Evolutionary conservation across 2,113 vertebrate genomes (phyloP).

Genomic region (Ascaphus truei): DNA sequence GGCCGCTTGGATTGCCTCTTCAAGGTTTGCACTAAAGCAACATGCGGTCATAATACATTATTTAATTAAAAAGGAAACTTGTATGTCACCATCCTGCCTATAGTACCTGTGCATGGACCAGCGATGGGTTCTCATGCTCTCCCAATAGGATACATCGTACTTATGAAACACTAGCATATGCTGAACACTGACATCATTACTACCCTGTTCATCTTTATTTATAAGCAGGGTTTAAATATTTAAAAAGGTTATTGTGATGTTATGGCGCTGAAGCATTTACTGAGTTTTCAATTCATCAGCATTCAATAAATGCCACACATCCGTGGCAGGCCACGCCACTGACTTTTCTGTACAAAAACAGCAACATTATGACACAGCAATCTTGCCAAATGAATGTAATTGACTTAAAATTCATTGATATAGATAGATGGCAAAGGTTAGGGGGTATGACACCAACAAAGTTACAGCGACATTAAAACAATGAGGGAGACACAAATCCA

Average conservation of each 20-base stretch:
- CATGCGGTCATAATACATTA: no score
- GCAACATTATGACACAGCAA: conserved; percentile 45
- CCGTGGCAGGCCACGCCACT: neutral
- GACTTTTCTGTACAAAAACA: conserved; percentile 39
- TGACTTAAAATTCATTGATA: conserved; percentile 81
- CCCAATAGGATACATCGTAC: neutral
- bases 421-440: conserved; percentile 81
- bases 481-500: conserved; percentile 83
- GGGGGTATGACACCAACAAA: conserved; percentile 84
- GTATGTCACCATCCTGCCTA: no score
- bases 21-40: no score
- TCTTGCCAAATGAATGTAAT: conserved; percentile 67
- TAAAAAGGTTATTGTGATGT: conserved; percentile 28
- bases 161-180: neutral
- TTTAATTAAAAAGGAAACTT: no score
- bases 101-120: no score
- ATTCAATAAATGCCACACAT: conserved; percentile 4
- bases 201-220: neutral
- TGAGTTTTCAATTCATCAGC: conserved; percentile 31
- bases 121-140: no score
- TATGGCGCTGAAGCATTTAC: neutral
- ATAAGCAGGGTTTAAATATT: conserved; percentile 24
- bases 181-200: neutral
- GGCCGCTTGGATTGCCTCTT: no score
- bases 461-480: conserved; percentile 81